Conservation (phyloP, 2,797 vertebrate species). For the Tauraco hartlaubi region DNA sequence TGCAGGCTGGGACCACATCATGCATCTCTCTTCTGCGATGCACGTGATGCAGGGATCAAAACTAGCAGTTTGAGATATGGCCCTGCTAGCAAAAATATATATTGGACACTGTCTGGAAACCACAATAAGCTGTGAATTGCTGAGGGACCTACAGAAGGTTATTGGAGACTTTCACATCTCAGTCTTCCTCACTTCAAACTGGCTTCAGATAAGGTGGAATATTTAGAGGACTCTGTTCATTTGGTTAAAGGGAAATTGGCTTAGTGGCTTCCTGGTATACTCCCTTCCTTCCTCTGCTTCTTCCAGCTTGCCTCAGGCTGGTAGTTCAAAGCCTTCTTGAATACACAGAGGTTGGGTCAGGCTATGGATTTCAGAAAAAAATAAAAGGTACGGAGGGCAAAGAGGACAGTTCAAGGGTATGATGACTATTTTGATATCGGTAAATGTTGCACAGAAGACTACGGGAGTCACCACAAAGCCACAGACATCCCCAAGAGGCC, state of each 20-base stretch:
- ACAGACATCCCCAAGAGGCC: not conserved
- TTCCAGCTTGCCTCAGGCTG: not conserved
- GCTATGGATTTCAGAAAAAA: not conserved
- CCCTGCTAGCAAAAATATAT: not conserved
- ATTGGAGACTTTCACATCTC: not conserved
- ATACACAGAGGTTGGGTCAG: not conserved
- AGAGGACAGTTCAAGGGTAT: not conserved
- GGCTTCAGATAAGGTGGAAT: not conserved
- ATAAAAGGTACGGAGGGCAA: not conserved
- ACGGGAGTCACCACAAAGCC: not conserved
- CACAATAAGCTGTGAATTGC: not conserved
- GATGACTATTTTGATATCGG: not conserved
- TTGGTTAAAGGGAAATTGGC: not conserved
- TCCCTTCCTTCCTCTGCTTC: slow-evolving; percentile 10
- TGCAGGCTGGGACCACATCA: rapidly evolving
- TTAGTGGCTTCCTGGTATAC: not conserved
- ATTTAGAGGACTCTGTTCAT: not conserved
- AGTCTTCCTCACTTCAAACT: not conserved
- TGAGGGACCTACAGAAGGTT: not conserved
- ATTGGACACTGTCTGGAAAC: not conserved
- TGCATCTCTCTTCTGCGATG: not conserved
- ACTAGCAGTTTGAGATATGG: not conserved
- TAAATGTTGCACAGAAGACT: not conserved
- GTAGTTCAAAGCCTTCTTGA: not conserved
- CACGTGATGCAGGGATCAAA: not conserved